These are phyloP conservation scores for Pammene fasciana DNA, from an alignment of 2,888 invertebrate genomes.

Conservation along the genomic window DNA sequence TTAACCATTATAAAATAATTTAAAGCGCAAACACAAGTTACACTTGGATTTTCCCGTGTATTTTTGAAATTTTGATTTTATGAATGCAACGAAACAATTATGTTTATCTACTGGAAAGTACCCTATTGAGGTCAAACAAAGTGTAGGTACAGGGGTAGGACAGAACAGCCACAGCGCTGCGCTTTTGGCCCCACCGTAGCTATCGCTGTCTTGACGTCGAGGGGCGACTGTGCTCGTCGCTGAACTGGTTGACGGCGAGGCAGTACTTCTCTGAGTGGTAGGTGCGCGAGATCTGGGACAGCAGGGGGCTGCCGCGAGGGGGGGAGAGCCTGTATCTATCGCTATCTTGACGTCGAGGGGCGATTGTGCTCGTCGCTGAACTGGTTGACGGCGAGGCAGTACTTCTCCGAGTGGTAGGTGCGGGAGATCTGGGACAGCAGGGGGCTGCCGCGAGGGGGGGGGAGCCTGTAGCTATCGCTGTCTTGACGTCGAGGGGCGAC, in stretches of 20 bases:
- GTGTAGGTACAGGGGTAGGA: too few species aligned
- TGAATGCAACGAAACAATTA: too few species aligned
- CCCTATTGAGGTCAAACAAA: too few species aligned
- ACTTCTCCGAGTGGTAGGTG: constrained; percentile 78
- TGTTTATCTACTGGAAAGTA: too few species aligned
- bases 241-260: constrained; percentile 77
- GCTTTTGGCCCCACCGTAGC: too few species aligned
- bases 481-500: constrained; percentile 8
- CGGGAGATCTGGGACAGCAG: constrained; percentile 65
- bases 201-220: constrained; percentile 5
- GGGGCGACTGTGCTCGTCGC: constrained; percentile 53
- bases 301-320: constrained; percentile 73
- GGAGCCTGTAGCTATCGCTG: background rate
- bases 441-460: constrained; percentile 46
- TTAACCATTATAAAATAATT: too few species aligned
- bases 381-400: constrained; percentile 77
- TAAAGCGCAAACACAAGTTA: too few species aligned
- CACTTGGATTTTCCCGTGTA: too few species aligned
- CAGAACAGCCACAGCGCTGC: too few species aligned
- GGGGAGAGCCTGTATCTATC: constrained; percentile 65
- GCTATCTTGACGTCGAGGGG: background rate
- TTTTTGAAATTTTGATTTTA: too few species aligned
- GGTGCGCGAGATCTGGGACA: constrained; percentile 76
- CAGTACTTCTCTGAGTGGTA: constrained; percentile 80
- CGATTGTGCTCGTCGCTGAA: constrained; percentile 63